Evolutionary conservation across 2,888 invertebrate genomes (phyloP), one percentile per base, ranked within the genome.

Genomic region (Catocala fraxini): DNA sequence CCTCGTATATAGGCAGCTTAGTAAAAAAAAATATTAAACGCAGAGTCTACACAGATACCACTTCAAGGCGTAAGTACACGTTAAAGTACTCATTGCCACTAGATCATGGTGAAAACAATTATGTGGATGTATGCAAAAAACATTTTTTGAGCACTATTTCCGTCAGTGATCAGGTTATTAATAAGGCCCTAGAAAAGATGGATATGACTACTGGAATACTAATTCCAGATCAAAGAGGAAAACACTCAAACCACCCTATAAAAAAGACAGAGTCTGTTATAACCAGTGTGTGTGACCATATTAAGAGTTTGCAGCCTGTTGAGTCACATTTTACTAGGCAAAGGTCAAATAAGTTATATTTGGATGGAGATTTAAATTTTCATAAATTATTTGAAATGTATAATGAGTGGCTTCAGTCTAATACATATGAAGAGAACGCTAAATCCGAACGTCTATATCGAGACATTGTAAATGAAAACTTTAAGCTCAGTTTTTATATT

Each of bases 401-500:
- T 45, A 43, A 49, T 10, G 51, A 57, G 10, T 57, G 51, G 57
- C 10, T 57, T 51, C 10, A 58, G 3, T 12, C 47, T 12, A 41
- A 59, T 12, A 52, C 7, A 42, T 53, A 53, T 41, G 41, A 15
- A 5, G 10, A 34, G 6, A 54, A 57, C 57, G 60, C 57, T 43
- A 46, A 39, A 15, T 42, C 51, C 33, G 56, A 52, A 52, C 42
- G 59, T 9, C 62, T 43, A 49, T 65, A 62, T 45, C 47, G 59
- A 47, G 59, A 58, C 12, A 65, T 60, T 55, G 55, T 47, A 33
- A 51, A 65, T 55, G 12, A 58, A 58, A 55, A 65, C 42, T 54
- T 61, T 12, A 63, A 66, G 25, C 35, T 66, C 11, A 49, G 51
- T 49, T 56, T 63, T 41, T 45, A 55, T 39, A 62, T n/a, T n/a